phyloP scores from a whole-genome alignment of 2,888 invertebrate genomes.

The Caenorhabditis wallacei region DNA sequence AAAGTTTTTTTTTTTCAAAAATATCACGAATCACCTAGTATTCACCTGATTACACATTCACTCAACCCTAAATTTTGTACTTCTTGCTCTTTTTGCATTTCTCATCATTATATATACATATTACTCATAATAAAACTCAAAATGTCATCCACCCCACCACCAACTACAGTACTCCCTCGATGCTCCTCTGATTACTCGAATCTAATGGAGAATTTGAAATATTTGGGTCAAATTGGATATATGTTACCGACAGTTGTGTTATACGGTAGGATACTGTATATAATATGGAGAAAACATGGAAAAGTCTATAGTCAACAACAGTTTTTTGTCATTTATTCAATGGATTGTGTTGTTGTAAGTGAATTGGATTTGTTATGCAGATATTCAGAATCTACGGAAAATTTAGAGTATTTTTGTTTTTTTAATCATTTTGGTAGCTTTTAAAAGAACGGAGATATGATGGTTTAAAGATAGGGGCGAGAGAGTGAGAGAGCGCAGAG shows the following conservation, averaged over 20 bases:
- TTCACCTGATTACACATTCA: slow-evolving; percentile 8
- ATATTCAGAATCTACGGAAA: too few species aligned
- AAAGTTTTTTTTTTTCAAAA: not conserved
- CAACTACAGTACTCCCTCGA: not conserved
- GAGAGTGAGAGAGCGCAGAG: too few species aligned
- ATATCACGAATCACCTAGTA: not conserved
- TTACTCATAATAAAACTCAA: not conserved
- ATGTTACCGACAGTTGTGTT: slow-evolving; percentile 31
- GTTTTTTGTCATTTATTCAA: slow-evolving; percentile 54
- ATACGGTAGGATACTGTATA: slow-evolving; percentile 37
- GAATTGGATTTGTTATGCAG: not conserved
- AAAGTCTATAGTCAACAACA: slow-evolving; percentile 43
- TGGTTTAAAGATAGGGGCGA: too few species aligned
- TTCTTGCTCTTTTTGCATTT: not conserved
- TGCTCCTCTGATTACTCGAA: not conserved
- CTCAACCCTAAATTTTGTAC: not conserved
- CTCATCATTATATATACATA: not conserved
- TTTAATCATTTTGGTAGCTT: not conserved
- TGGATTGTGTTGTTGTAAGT: slow-evolving; percentile 49
- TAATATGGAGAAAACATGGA: slow-evolving; percentile 44
- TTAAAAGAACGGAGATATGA: too few species aligned
- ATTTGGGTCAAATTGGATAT: slow-evolving; percentile 23
- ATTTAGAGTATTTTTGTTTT: too few species aligned
- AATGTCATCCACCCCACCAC: not conserved
- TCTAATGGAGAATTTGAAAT: slow-evolving; percentile 32